Evolutionary conservation across 2,113 vertebrate species (phyloP), one percentile per base, ranked within the genome.

Genomic region (Sceloporus tristichus): DNA sequence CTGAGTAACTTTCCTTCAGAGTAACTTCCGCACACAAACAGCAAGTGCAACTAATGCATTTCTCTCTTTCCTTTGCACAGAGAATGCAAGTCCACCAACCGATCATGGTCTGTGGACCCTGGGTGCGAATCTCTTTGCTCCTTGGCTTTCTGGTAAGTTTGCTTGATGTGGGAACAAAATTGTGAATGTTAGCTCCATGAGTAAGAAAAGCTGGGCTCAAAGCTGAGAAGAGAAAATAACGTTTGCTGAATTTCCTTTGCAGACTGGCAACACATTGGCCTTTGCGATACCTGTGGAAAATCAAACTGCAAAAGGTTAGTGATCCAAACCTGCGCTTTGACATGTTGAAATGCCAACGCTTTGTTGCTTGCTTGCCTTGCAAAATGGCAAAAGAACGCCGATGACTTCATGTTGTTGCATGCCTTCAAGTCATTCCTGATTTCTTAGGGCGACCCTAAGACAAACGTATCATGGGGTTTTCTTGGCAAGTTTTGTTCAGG

Each of bases 61-160:
- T 29, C 38, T 82, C 70, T 76, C 40, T 6, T 62, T 53, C 8
- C 14, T 66, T 76, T 8, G 18, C 13, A 1, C 40, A 25, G 88
- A 89, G 59, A 9, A 34, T 87, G 90, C 79, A 79, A 84, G 0
- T 38, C 74, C 86, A 14, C 77, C 3, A 42, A 53, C 1, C 54
- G 65, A 3, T 71, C 91, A 94, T 94, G 95, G 18, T 86, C 65
- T 86, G 74, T 48, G 81, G 82, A 81, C 75, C 62, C 73, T 48
- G 66, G 65, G 88, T 87, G 73, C 48, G 65, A 3, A 38, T 65
- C 73, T 88, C 34, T 62, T 92, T 80, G 88, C 84, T 95, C 87
- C 92, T 95, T 87, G 71, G 90, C 82, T 81, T 95, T 85, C 85
- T 96, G 92, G 95, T 96, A 89, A 94, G 93, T 86, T 82, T 90